A percentile compares a stretch with the other conserved stretches of the same genome.
Evolutionary conservation across 2,113 vertebrate species (phyloP).

Genomic region (Austrofundulus limnaeus): DNA sequence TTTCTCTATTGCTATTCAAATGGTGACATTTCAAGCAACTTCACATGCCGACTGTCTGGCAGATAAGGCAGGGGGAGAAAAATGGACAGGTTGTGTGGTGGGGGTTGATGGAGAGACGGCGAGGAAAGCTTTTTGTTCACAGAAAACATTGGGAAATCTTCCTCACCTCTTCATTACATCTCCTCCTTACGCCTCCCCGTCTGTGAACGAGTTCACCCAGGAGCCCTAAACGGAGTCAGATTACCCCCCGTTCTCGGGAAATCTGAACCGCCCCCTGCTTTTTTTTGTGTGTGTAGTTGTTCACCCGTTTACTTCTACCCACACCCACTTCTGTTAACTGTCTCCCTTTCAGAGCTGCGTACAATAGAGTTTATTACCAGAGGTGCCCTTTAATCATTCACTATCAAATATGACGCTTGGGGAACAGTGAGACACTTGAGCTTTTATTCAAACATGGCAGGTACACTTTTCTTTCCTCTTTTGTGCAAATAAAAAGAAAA

Average conservation of each 20-base stretch:
- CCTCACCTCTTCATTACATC: conserved; percentile 39
- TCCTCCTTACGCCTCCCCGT: conserved; percentile 10
- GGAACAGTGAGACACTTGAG: conserved; percentile 22
- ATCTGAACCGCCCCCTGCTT: conserved; percentile 43
- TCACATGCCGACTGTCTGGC: conserved; percentile 49
- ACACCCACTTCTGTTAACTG: conserved; percentile 46
- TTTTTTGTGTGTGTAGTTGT: conserved; percentile 50
- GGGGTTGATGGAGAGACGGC: conserved; percentile 6
- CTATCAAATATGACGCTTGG: conserved; percentile 20
- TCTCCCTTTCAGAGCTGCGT: conserved; percentile 15
- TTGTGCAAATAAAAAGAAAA: conserved; percentile 10
- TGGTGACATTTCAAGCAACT: conserved; percentile 74
- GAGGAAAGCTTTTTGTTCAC: conserved; percentile 23
- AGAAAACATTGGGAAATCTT: conserved; percentile 49
- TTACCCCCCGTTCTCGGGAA: conserved; percentile 60
- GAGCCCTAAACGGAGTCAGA: conserved; percentile 52
- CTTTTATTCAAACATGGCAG: conserved; percentile 12
- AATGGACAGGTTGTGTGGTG: conserved; percentile 7
- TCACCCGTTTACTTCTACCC: conserved; percentile 43
- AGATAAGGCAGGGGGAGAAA: conserved; percentile 52
- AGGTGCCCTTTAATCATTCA: conserved; percentile 32
- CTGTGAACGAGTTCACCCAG: conserved; percentile 58
- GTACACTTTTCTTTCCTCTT: conserved; percentile 16
- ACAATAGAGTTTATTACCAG: conserved; percentile 20
- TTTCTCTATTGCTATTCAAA: conserved; percentile 76